Evolutionary conservation across 2,113 vertebrate species (phyloP).

Genomic region (Ranitomeya variabilis): DNA sequence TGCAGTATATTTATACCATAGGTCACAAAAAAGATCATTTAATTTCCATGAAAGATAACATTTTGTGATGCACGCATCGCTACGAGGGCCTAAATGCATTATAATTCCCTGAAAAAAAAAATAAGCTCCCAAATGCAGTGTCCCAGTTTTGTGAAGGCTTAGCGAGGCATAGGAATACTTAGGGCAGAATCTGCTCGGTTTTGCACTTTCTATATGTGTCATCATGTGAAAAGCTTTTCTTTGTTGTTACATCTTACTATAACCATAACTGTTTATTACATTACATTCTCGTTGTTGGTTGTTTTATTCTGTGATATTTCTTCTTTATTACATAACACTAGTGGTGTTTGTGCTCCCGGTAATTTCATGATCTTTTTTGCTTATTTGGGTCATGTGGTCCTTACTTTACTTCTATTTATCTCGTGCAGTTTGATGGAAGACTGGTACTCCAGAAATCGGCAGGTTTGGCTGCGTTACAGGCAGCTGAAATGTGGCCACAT

Average conservation of each 20-base stretch:
- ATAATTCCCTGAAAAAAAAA: constrained; percentile 28
- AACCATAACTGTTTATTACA: too few relatives aligned
- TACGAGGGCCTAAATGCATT: constrained; percentile 10
- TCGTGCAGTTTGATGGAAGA: background rate
- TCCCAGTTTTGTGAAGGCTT: constrained; percentile 15
- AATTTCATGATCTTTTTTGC: background rate
- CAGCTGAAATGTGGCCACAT: too few relatives aligned
- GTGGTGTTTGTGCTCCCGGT: background rate
- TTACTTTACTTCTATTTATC: background rate
- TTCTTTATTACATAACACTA: background rate
- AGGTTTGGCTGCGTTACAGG: too few relatives aligned
- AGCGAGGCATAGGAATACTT: background rate
- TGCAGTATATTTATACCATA: background rate
- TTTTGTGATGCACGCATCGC: background rate
- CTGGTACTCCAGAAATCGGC: too few relatives aligned
- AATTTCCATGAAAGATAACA: background rate
- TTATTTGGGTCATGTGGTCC: background rate
- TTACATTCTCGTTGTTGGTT: background rate
- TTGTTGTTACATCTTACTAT: background rate
- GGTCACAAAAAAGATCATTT: background rate
- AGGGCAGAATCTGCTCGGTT: background rate
- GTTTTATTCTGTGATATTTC: background rate
- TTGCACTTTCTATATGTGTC: background rate
- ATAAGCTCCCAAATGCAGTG: constrained; percentile 30
- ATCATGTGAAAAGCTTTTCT: background rate